Conservation (phyloP, 2,113 vertebrate species). For the Noturus placidus region DNA sequence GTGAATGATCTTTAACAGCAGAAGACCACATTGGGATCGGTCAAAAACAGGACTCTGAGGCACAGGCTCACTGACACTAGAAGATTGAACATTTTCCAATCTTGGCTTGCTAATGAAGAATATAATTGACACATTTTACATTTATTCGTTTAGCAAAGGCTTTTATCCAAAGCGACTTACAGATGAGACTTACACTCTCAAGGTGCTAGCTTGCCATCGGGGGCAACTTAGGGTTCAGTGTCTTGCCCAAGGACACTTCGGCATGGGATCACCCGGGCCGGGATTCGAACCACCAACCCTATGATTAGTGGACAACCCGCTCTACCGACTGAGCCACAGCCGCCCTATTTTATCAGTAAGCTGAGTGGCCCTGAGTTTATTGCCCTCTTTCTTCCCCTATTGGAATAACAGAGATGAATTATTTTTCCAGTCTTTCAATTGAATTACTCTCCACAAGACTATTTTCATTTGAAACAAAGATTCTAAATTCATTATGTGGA, state of each 20-base stretch:
- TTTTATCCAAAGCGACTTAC: no score
- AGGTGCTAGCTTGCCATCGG: no score
- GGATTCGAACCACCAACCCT: no score
- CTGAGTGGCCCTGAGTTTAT: not conserved
- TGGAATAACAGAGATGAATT: not conserved
- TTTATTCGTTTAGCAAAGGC: no score
- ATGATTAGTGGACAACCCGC: no score
- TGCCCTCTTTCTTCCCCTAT: not conserved
- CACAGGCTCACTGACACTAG: not conserved
- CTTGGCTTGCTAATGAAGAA: not conserved
- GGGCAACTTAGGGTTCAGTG: no score
- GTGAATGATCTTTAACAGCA: not conserved
- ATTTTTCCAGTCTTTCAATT: not conserved
- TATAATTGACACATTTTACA: not conserved
- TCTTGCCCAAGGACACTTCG: no score
- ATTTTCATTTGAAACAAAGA: not conserved
- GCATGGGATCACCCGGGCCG: no score
- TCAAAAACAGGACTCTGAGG: not conserved
- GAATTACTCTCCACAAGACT: not conserved
- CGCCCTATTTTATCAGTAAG: not conserved
- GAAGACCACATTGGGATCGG: not conserved
- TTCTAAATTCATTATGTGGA: no score
- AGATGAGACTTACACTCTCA: no score
- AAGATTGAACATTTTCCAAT: not conserved
- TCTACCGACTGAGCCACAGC: no score